phyloP scores from a whole-genome alignment of 2,113 vertebrate genomes.

The Stigmatopora nigra region DNA sequence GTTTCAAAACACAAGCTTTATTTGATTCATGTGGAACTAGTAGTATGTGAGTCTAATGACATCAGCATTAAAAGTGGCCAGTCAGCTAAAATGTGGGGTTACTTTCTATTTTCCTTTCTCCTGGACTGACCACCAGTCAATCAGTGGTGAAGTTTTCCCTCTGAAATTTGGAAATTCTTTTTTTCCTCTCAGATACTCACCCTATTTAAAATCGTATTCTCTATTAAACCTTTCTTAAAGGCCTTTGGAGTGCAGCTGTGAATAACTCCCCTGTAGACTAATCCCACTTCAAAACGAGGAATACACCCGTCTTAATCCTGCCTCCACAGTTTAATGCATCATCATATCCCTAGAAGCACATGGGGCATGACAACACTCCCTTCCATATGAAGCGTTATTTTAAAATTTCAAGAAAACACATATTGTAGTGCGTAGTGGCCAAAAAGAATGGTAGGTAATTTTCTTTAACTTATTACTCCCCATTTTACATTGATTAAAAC shows the following conservation, averaged over 20 bases:
- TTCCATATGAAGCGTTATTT: slow-evolving; percentile 13
- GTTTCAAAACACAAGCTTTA: slow-evolving; percentile 13
- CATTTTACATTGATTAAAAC: no score
- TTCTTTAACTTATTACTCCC: no score
- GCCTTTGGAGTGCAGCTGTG: slow-evolving; percentile 46
- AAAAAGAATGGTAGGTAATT: not conserved
- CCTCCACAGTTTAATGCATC: slow-evolving; percentile 45
- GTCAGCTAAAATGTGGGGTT: no score
- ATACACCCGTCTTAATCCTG: slow-evolving; percentile 44
- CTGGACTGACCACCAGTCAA: not conserved
- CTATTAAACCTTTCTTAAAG: slow-evolving; percentile 50
- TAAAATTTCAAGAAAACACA: slow-evolving; percentile 22
- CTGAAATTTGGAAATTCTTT: slow-evolving; percentile 32
- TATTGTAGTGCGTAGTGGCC: not conserved
- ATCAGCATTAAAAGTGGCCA: no score
- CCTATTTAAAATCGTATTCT: slow-evolving; percentile 32
- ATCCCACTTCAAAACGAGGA: slow-evolving; percentile 61
- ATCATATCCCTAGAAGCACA: slow-evolving; percentile 37
- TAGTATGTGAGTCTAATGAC: no score
- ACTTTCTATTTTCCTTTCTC: not conserved
- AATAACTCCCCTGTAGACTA: slow-evolving; percentile 53
- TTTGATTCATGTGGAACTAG: not conserved
- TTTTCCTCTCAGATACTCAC: slow-evolving; percentile 39
- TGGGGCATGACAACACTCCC: slow-evolving; percentile 3
- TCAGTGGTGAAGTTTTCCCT: slow-evolving; percentile 24